Evolutionary conservation across 2,797 vertebrate genomes (phyloP), one percentile per base, ranked within the genome.

Genomic region (Falco naumanni): DNA sequence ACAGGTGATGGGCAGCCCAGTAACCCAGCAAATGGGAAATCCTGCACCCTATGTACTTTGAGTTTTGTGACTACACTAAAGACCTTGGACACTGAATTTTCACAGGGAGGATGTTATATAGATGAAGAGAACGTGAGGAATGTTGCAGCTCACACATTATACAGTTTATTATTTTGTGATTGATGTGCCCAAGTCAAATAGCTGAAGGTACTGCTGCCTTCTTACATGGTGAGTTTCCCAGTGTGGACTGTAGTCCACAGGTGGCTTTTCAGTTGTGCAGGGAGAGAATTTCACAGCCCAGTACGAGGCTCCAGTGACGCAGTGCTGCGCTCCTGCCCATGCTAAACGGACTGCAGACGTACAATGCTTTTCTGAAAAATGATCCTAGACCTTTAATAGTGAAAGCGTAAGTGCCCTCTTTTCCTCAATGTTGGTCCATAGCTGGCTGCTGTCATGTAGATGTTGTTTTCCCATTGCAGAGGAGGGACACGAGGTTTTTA

Each of bases 301-400:
- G 16, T 51, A 70, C 0, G 1, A 80, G 45, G 28, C 21, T 43
- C 20, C 2, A 2, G 47, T 4, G 6, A 60, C 3, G 1, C 31
- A 82, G 20, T 6, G 1, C 22, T 48, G 45, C 26, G 19, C 21
- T 64, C 43, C 29, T 53, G 45, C n/a, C 39, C 3, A 0, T 57
- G 31, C 26, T 43, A 57, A 65, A 48, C 0, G 4, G 59, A 54
- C 17, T 1, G 0, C 45, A 54, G 64, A 5, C 0, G 0, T 37
- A 53, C 6, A 1, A 25, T 17, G 16, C 3, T 89, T 65, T 54
- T 61, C 65, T 61, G 33, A 59, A 76, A 60, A 25, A 59, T 18
- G 57, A 64, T n/a, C 48, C 41, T 60, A 39, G 34, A 33, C 13
- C 34, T 45, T 53, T 22, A 84, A 43, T 34, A 50, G 20, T 28